phyloP scores from a whole-genome alignment of 2,113 vertebrate genomes.

The Calcarius ornatus region DNA sequence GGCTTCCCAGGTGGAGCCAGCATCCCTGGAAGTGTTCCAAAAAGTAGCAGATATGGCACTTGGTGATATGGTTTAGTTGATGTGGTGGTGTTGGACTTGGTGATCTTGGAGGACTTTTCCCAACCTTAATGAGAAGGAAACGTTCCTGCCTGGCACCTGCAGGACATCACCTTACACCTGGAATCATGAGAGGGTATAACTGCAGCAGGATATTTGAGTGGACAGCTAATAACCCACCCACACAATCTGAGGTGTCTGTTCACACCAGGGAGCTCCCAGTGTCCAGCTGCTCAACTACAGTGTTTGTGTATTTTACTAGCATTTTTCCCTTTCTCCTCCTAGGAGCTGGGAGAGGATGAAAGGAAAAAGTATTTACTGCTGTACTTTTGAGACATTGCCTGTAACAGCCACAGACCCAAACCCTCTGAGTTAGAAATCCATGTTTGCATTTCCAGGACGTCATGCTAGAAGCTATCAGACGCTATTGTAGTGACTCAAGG shows the following conservation, averaged over 20 bases:
- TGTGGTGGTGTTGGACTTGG: neutral
- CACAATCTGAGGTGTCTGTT: neutral
- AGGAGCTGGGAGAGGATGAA: neutral
- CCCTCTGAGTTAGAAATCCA: neutral
- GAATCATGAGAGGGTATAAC: neutral
- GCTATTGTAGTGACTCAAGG: neutral
- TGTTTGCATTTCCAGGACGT: neutral
- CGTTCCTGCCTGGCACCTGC: neutral
- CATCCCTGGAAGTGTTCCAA: neutral
- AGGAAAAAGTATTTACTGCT: neutral
- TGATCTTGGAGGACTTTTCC: neutral
- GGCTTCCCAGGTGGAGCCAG: neutral
- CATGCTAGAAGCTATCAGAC: neutral
- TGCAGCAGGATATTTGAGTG: neutral
- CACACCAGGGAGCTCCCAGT: neutral
- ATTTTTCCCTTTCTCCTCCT: neutral
- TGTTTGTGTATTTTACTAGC: neutral
- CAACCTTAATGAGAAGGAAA: neutral
- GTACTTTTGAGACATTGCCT: neutral
- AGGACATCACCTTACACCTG: neutral
- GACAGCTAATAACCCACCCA: neutral
- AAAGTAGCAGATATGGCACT: fast-evolving
- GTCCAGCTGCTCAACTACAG: neutral
- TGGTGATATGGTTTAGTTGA: neutral
- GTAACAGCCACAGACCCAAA: neutral